Conservation (phyloP, 2,797 vertebrate species). For the Halcyon chelicuti region DNA sequence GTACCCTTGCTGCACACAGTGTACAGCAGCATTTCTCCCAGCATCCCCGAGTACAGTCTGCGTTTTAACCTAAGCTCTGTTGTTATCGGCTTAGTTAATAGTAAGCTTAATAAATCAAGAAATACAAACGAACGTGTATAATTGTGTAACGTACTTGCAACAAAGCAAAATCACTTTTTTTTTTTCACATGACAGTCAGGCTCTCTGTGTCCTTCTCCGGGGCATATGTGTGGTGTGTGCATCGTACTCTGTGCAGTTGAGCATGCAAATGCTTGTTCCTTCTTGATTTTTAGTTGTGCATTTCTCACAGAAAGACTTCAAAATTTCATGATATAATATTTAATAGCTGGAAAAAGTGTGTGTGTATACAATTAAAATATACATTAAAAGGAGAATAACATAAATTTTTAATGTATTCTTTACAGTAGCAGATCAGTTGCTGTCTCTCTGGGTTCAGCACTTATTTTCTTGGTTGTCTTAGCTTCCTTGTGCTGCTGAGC, state of each 20-base stretch:
- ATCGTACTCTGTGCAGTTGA: accelerated
- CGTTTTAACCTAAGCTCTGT: not conserved
- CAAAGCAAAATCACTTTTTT: not conserved
- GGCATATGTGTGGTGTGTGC: accelerated
- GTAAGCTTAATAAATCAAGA: not conserved
- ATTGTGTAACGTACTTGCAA: not conserved
- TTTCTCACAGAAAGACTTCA: not conserved
- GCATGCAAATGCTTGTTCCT: not conserved
- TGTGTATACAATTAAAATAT: not conserved
- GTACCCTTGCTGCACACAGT: not conserved
- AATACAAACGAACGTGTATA: not conserved
- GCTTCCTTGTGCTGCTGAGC: constrained; percentile 14
- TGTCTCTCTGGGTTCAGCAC: constrained; percentile 14
- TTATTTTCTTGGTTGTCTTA: constrained; percentile 16
- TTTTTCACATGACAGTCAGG: not conserved
- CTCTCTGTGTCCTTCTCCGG: not conserved
- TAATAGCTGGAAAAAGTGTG: not conserved
- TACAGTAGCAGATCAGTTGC: not conserved
- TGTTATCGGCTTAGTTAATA: not conserved
- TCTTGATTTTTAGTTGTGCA: not conserved
- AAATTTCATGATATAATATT: not conserved
- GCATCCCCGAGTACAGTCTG: not conserved
- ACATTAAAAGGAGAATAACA: not conserved
- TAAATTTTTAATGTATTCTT: not conserved
- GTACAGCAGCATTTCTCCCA: not conserved